A percentile compares a stretch with the other conserved stretches of the same genome.
Conservation (phyloP, 2,888 invertebrate genomes). For the Polymixis lichenea region DNA sequence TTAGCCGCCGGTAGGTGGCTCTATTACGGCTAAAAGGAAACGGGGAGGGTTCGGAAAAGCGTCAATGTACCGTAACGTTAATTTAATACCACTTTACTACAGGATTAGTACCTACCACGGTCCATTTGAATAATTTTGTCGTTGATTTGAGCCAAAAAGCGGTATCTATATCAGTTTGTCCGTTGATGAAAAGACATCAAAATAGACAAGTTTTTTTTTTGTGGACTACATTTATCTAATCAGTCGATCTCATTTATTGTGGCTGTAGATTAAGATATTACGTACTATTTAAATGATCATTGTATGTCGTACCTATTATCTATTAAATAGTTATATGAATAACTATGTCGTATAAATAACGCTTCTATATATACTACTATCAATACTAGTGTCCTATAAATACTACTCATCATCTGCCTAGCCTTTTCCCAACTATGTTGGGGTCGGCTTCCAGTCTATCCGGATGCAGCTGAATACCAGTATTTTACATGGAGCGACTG, state of each 20-base stretch:
- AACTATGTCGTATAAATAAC: too few species aligned
- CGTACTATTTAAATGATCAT: slow-evolving; percentile 32
- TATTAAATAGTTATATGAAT: background rate
- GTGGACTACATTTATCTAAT: slow-evolving; percentile 34
- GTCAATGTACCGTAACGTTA: slow-evolving; percentile 82
- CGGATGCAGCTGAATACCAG: too few species aligned
- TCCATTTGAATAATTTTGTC: slow-evolving; percentile 84
- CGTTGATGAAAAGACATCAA: slow-evolving; percentile 24
- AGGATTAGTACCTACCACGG: slow-evolving; percentile 74
- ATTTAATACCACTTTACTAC: slow-evolving; percentile 80
- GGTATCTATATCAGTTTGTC: slow-evolving; percentile 52
- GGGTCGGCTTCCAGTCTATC: too few species aligned
- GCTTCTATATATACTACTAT: too few species aligned
- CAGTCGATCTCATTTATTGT: slow-evolving; percentile 46
- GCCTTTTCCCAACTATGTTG: too few species aligned
- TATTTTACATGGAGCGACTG: too few species aligned
- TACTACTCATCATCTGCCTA: too few species aligned
- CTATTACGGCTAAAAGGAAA: slow-evolving; percentile 74
- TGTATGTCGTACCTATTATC: background rate
- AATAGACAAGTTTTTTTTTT: slow-evolving; percentile 24
- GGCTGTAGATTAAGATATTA: slow-evolving; percentile 48
- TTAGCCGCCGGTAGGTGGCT: slow-evolving; percentile 76
- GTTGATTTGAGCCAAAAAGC: slow-evolving; percentile 75
- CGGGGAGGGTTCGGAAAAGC: slow-evolving; percentile 79
- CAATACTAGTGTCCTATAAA: too few species aligned